These are phyloP conservation scores for Acleris holmiana DNA, from an alignment of 2,888 invertebrate species.

Conservation along the genomic window DNA sequence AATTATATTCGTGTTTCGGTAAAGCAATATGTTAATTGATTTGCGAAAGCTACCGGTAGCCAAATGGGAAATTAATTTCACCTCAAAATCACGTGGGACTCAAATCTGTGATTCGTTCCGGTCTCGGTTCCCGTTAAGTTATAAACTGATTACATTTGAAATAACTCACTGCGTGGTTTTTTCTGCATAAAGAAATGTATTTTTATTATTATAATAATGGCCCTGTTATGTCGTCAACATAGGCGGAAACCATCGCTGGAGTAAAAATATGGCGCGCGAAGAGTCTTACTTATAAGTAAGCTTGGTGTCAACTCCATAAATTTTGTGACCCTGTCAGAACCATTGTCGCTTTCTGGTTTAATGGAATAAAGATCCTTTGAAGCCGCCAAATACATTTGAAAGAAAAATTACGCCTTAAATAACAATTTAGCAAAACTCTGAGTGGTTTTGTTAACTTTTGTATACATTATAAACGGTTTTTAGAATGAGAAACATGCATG, in stretches of 20 bases:
- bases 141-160: background rate
- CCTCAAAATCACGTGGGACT: constrained; percentile 6
- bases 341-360: constrained; percentile 27
- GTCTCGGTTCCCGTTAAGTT: background rate
- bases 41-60: background rate
- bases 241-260: constrained; percentile 23
- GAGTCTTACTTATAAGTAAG: constrained; percentile 29
- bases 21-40: constrained; percentile 3
- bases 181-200: background rate
- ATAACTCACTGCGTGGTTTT: background rate
- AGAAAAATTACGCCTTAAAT: too few relatives aligned
- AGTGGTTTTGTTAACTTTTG: too few relatives aligned
- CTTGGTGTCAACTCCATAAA: constrained; percentile 32
- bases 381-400: too few relatives aligned
- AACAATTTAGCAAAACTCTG: too few relatives aligned
- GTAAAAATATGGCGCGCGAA: constrained; percentile 31
- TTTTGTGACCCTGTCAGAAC: constrained; percentile 20
- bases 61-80: constrained; percentile 1
- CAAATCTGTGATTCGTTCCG: background rate
- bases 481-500: background rate
- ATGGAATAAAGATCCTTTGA: constrained; percentile 17
- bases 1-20: background rate
- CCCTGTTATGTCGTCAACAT: constrained; percentile 22
- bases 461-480: too few relatives aligned
- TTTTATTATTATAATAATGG: background rate